Conservation (phyloP, 2,888 invertebrate species). For the Epiblema foenella region DNA sequence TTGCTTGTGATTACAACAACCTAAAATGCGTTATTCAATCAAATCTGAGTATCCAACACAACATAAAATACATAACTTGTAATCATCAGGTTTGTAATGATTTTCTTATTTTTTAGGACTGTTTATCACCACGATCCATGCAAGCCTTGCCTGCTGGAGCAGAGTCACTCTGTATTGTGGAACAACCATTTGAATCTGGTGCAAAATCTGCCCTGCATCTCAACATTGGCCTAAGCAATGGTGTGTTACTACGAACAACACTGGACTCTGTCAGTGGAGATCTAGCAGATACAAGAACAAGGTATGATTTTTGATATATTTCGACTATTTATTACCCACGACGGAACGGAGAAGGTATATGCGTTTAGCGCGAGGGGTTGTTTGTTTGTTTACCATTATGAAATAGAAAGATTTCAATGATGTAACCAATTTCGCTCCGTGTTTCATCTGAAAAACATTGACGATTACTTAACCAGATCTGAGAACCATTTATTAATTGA, state of each 20-base stretch:
- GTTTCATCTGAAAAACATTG: slow-evolving; percentile 86
- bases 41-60: slow-evolving; percentile 59
- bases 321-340: no score
- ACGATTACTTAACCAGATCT: slow-evolving; percentile 83
- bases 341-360: no score
- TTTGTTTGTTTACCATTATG: slow-evolving; percentile 19
- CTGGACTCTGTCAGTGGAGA: slow-evolving; percentile 98
- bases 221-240: slow-evolving; percentile 99
- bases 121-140: slow-evolving; percentile 97
- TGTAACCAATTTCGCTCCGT: slow-evolving; percentile 81
- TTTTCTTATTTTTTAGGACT: slow-evolving; percentile 86
- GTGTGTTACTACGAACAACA: slow-evolving; percentile 96
- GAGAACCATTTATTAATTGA: slow-evolving; percentile 53
- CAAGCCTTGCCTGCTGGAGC: slow-evolving; percentile 98
- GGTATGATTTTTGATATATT: slow-evolving; percentile 68
- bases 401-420: slow-evolving; percentile 61
- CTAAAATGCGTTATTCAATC: slow-evolving; percentile 82
- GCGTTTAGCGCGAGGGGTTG: no score
- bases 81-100: slow-evolving; percentile 2
- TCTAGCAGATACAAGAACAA: slow-evolving; percentile 97
- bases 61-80: slow-evolving; percentile 20
- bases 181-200: slow-evolving; percentile 89
- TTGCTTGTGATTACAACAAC: slow-evolving; percentile 76
- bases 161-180: slow-evolving; percentile 98
- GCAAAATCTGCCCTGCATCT: slow-evolving; percentile 92